Evolutionary conservation across 2,888 invertebrate species (phyloP), one percentile per base, ranked within the genome.

Genomic region (Ceramica pisi): DNA sequence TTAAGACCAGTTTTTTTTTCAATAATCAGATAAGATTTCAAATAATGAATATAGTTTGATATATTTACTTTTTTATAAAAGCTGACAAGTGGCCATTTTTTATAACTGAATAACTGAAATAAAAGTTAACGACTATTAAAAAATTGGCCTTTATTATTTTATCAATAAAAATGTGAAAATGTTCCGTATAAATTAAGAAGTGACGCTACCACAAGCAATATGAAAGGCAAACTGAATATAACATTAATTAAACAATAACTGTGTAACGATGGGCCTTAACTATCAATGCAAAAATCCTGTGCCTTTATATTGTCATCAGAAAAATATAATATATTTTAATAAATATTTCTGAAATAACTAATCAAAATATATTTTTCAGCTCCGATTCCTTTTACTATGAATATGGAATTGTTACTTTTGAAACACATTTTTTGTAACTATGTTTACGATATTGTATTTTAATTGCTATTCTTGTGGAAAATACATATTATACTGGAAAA

Each of bases 161-260:
- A n/a, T n/a, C n/a, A n/a, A n/a, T n/a, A n/a, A n/a, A n/a, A n/a
- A n/a, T n/a, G n/a, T n/a, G n/a, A n/a, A n/a, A n/a, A n/a, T n/a
- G n/a, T n/a, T 14, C 35, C 50, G 12, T 31, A n/a, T 57, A 41
- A 71, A 78, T 78, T 56, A 70, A 78, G 48, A 31, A 56, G 12
- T 50, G 44, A 21, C 6, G n/a, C 38, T 16, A 67, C 63, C 48
- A 19, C 26, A 60, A 71, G 50, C 12, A 4, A 26, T n/a, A 10
- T 60, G 53, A 71, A 55, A 35, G 21, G 23, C 8, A 35, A 44
- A 70, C 23, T 65, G n/a, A 79, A 65, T 60, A 12, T 41, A 38
- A 56, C 50, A 64, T 51, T 38, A 10, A 21, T 59, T 71, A 57
- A 78, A 61, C 23, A 64, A 64, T 72, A 31, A 31, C 8, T 35